Conservation (phyloP, 23 tunicate species). For the Botrylloides violaceus region DNA sequence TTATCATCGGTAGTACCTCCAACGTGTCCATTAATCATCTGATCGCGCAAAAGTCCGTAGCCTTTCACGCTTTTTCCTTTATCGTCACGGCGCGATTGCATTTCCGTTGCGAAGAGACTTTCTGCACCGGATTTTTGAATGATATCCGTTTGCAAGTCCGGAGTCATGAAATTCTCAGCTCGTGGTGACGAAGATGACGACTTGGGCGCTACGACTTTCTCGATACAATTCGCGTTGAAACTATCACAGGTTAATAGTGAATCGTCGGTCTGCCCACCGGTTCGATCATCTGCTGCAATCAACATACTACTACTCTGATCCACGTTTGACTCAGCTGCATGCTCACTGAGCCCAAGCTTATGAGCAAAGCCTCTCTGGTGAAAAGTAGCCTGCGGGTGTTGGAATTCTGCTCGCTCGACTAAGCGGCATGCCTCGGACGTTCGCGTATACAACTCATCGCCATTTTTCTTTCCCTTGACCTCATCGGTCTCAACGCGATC, state of each 20-base stretch:
- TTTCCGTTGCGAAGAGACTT: neutral
- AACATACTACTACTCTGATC: slow-evolving; percentile 1
- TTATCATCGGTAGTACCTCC: neutral
- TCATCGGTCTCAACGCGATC: slow-evolving; percentile 6
- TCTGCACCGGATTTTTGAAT: slow-evolving; percentile 6
- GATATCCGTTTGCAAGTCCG: slow-evolving; percentile 5
- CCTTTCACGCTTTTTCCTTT: neutral
- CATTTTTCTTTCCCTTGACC: slow-evolving; percentile 26
- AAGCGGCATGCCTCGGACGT: neutral
- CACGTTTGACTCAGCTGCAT: neutral
- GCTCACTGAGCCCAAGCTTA: slow-evolving; percentile 18
- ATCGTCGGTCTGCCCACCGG: neutral
- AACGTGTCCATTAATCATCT: neutral
- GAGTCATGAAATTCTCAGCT: slow-evolving; percentile 13
- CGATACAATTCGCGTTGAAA: neutral
- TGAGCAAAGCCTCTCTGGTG: neutral
- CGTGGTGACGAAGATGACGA: neutral
- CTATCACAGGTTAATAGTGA: neutral
- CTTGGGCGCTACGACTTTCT: neutral
- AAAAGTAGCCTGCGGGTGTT: slow-evolving; percentile 26
- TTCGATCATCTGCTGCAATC: neutral
- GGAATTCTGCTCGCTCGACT: neutral
- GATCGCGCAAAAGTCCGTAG: neutral
- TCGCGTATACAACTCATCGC: slow-evolving; percentile 10
- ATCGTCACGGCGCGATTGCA: neutral